Conservation (phyloP, 1,140 invertebrate species). For the Cheumatopsyche charites region DNA sequence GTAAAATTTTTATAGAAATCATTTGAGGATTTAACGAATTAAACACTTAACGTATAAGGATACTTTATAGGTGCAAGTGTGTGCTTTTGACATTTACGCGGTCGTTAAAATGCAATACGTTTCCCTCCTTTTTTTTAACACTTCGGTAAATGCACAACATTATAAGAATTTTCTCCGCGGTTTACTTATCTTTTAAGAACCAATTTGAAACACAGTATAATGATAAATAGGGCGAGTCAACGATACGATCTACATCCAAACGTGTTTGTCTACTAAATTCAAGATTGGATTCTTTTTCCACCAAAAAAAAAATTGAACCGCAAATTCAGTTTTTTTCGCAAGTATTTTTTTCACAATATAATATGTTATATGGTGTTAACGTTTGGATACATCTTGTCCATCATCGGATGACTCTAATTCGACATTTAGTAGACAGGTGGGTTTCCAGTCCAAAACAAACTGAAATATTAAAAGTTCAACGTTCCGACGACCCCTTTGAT, state of each 20-base stretch:
- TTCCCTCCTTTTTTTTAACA: constrained; percentile 10
- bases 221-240: constrained; percentile 17
- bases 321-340: background rate
- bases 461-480: constrained; percentile 27
- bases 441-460: background rate
- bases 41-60: background rate
- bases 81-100: constrained; percentile 14
- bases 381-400: constrained; percentile 25
- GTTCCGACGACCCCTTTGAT: background rate
- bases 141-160: background rate
- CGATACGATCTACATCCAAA: constrained; percentile 23
- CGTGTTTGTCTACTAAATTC: constrained; percentile 28
- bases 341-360: constrained; percentile 7
- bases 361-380: constrained; percentile 4
- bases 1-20: constrained; percentile 7
- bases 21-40: constrained; percentile 13
- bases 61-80: constrained; percentile 15
- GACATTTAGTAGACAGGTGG: constrained; percentile 25
- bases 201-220: background rate
- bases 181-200: background rate
- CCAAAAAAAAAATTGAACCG: constrained; percentile 10
- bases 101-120: constrained; percentile 13
- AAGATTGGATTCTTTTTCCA: background rate
- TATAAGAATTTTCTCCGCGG: background rate
- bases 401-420: constrained; percentile 19